Conservation (phyloP, 2,888 invertebrate species). For the Orgyia antiqua region DNA sequence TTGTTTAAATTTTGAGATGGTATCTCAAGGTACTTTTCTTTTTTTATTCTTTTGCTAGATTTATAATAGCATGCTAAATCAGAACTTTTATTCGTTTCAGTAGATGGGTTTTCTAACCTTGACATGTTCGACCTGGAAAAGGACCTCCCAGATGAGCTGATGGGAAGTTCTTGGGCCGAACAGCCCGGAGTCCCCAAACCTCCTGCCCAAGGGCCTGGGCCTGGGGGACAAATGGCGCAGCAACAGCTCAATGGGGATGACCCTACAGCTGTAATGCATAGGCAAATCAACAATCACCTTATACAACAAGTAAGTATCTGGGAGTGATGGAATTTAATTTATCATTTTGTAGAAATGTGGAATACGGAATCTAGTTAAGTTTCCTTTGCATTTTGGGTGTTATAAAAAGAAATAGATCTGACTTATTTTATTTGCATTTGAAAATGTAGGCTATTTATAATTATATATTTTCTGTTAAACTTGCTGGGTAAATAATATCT, state of each 20-base stretch:
- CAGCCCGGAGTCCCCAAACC: slow-evolving; percentile 83
- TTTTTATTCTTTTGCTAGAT: no score
- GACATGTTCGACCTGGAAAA: slow-evolving; percentile 94
- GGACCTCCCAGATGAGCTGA: slow-evolving; percentile 93
- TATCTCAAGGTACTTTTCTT: no score
- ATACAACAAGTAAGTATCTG: slow-evolving; percentile 80
- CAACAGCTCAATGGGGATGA: slow-evolving; percentile 85
- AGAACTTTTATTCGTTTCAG: slow-evolving; percentile 5
- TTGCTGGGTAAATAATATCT: no score
- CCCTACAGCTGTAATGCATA: slow-evolving; percentile 76
- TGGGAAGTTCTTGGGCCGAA: slow-evolving; percentile 88
- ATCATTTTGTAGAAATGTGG: no score
- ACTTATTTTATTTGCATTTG: no score
- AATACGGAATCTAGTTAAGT: no score
- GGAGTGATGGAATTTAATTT: slow-evolving; percentile 26
- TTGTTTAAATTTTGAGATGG: no score
- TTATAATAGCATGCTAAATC: slow-evolving; percentile 1
- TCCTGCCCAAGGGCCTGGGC: slow-evolving; percentile 90
- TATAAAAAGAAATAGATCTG: no score
- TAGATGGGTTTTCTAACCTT: slow-evolving; percentile 89
- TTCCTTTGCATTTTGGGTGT: no score
- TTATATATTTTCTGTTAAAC: no score
- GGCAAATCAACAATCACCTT: slow-evolving; percentile 82
- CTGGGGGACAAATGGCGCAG: slow-evolving; percentile 79
- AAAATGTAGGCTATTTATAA: no score